phyloP scores from a whole-genome alignment of 2,888 invertebrate genomes.

The Eulithis testata region DNA sequence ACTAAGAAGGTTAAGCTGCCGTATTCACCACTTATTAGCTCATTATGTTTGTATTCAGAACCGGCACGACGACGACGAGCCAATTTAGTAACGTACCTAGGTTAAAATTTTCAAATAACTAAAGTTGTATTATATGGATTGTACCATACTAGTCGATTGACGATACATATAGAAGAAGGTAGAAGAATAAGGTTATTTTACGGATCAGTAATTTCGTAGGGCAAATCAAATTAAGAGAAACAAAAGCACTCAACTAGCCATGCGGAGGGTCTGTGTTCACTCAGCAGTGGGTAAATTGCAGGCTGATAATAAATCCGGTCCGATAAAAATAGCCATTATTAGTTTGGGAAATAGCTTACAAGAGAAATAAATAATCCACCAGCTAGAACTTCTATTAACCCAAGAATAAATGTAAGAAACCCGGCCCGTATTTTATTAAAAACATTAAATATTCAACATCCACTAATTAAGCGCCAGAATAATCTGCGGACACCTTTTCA shows the following conservation, averaged over 20 bases:
- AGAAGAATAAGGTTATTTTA: constrained; percentile 3
- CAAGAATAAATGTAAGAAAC: constrained; percentile 15
- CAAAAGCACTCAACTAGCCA: constrained; percentile 15
- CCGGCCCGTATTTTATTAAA: constrained; percentile 43
- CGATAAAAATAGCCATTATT: background rate
- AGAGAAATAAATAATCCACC: too few species aligned
- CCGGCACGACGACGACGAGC: background rate
- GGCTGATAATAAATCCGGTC: constrained; percentile 7
- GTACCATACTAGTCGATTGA: background rate
- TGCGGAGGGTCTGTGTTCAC: constrained; percentile 12
- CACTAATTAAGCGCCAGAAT: constrained; percentile 52
- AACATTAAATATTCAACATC: constrained; percentile 49
- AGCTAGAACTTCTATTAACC: background rate
- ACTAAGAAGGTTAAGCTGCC: constrained; percentile 17
- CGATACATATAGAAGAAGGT: background rate
- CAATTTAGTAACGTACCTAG: background rate
- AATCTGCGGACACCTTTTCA: constrained; percentile 49
- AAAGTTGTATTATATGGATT: too few species aligned
- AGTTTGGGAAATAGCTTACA: too few species aligned
- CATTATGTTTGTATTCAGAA: constrained; percentile 4
- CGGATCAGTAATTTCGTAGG: background rate
- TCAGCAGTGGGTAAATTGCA: constrained; percentile 19
- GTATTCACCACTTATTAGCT: constrained; percentile 14
- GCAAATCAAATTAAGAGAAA: constrained; percentile 10
- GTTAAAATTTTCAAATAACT: too few species aligned